A percentile compares a stretch with the other conserved stretches of the same genome.
Evolutionary conservation across 2,888 invertebrate genomes (phyloP).

Genomic region (Pterobdella sp.): DNA sequence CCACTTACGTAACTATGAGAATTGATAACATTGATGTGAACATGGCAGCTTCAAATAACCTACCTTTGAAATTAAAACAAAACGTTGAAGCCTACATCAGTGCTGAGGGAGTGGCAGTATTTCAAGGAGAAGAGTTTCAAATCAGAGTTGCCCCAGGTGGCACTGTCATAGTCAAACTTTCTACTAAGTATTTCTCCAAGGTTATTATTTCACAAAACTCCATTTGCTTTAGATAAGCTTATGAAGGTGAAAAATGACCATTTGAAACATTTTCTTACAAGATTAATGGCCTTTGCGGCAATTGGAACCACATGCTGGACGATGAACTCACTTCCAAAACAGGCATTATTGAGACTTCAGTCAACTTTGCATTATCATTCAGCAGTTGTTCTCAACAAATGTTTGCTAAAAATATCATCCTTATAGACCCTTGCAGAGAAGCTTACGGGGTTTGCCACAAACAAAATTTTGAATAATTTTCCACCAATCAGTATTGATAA

Average conservation of each 20-base stretch:
- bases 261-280: too few relatives aligned
- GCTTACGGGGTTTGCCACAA: not conserved
- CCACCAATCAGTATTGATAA: not conserved
- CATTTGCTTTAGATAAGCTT: too few relatives aligned
- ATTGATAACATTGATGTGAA: not conserved
- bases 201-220: too few relatives aligned
- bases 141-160: not conserved
- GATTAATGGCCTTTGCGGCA: constrained; percentile 30
- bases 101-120: not conserved
- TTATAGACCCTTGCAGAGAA: constrained; percentile 2
- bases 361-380: constrained; percentile 24
- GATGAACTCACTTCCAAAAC: constrained; percentile 22
- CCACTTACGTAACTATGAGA: not conserved
- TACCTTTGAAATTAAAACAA: too few relatives aligned
- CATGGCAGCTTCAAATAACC: not conserved
- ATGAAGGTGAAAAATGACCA: too few relatives aligned
- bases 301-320: constrained; percentile 18
- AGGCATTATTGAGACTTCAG: constrained; percentile 13
- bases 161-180: constrained; percentile 6
- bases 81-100: not conserved
- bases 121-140: constrained; percentile 10
- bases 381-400: not conserved
- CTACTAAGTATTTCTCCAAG: constrained; percentile 4
- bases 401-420: not conserved
- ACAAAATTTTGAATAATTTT: not conserved